Evolutionary conservation across 1,140 invertebrate species (phyloP).

Genomic region (Drosophila ambigua): DNA sequence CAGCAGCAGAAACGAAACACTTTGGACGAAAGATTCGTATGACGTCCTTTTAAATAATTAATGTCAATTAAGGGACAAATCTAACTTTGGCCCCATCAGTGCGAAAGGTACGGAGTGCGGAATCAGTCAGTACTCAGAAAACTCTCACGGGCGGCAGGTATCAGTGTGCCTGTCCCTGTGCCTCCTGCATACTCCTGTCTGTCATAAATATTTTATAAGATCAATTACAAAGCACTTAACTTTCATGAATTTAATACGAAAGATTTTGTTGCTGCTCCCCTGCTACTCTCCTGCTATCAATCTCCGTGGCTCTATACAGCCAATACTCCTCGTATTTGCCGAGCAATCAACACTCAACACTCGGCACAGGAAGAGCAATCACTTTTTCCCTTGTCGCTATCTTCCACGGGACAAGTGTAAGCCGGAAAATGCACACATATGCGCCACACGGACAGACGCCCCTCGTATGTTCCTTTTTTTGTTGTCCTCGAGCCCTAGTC

Average conservation of each 20-base stretch:
- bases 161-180: conserved; percentile 6
- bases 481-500: conserved; percentile 22
- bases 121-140: too few species aligned
- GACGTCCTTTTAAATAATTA: conserved; percentile 83
- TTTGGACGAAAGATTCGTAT: conserved; percentile 53
- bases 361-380: conserved; percentile 47
- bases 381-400: conserved; percentile 44
- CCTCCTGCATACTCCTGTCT: conserved; percentile 23
- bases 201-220: conserved; percentile 84
- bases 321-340: conserved; percentile 46
- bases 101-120: conserved; percentile 34
- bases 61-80: conserved; percentile 79
- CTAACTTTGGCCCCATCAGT: conserved; percentile 73
- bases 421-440: conserved; percentile 49
- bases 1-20: conserved; percentile 23
- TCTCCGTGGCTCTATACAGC: conserved; percentile 13
- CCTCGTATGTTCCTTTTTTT: not conserved
- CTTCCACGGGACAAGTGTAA: conserved; percentile 69
- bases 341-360: conserved; percentile 61
- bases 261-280: conserved; percentile 32
- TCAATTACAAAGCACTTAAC: conserved; percentile 84
- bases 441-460: not conserved
- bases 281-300: not conserved
- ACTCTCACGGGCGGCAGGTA: conserved; percentile 24
- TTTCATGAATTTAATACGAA: conserved; percentile 83